Conservation (phyloP, 2,113 vertebrate genomes). For the Odontophorus gujanensis region DNA sequence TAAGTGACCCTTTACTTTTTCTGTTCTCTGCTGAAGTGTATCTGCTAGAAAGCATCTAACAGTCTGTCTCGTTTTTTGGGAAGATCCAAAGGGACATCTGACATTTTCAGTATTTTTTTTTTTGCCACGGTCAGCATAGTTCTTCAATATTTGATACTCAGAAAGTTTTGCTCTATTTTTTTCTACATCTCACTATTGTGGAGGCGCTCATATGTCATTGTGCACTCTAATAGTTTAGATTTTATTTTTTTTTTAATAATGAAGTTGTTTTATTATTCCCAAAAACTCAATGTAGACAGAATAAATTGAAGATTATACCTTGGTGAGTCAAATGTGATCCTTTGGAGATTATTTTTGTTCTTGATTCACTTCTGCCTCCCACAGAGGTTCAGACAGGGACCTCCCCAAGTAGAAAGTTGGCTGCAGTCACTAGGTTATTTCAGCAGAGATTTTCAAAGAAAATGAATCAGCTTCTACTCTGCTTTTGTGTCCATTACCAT, state of each 20-base stretch:
- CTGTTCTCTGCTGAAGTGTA: background rate
- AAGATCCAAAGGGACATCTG: background rate
- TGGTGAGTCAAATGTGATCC: background rate
- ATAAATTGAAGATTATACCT: background rate
- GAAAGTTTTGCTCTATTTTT: background rate
- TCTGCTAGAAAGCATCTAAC: background rate
- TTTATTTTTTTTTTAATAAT: background rate
- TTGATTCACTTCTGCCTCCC: background rate
- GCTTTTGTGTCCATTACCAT: background rate
- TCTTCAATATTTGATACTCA: background rate
- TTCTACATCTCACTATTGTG: background rate
- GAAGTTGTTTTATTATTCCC: background rate
- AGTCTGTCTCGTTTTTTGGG: background rate
- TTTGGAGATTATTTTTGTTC: background rate
- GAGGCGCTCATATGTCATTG: background rate
- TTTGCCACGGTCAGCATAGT: background rate
- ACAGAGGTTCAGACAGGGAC: background rate
- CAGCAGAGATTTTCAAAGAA: background rate
- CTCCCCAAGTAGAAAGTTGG: background rate
- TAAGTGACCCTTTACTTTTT: background rate
- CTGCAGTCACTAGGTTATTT: background rate
- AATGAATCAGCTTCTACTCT: background rate
- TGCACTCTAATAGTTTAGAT: background rate
- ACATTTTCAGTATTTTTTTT: background rate
- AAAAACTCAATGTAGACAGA: background rate